Evolutionary conservation across 2,888 invertebrate genomes (phyloP).

Genomic region (Microplitis deprimator): DNA sequence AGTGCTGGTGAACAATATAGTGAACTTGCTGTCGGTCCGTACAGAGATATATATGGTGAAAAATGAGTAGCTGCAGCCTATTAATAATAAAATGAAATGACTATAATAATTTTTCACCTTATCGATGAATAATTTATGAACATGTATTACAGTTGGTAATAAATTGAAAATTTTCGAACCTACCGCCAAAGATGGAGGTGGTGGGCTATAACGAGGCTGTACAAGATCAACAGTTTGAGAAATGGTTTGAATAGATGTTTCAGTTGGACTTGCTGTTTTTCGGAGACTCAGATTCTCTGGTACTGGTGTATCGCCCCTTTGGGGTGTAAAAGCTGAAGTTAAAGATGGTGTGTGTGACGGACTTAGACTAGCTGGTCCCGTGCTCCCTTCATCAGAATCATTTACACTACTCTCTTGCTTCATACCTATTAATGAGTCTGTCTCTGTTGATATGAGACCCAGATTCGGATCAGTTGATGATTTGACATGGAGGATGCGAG

Average conservation of each 20-base stretch:
- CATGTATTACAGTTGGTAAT: background rate
- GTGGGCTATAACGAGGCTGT: constrained; percentile 65
- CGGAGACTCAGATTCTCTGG: constrained; percentile 89
- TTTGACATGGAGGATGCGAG: constrained; percentile 32
- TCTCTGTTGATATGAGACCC: constrained; percentile 13
- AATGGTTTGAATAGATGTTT: constrained; percentile 60
- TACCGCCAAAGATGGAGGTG: constrained; percentile 64
- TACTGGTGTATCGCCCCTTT: constrained; percentile 72
- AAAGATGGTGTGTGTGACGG: constrained; percentile 65
- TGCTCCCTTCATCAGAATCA: constrained; percentile 67
- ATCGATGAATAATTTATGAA: constrained; percentile 28
- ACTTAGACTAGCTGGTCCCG: constrained; percentile 64
- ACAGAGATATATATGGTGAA: constrained; percentile 65
- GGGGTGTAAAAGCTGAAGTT: constrained; percentile 63
- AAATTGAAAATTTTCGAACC: constrained; percentile 31
- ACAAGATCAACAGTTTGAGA: constrained; percentile 64
- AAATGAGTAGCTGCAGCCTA: constrained; percentile 66
- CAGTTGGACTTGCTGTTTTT: constrained; percentile 73
- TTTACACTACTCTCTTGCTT: constrained; percentile 63
- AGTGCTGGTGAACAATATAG: constrained; percentile 64
- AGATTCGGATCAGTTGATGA: constrained; percentile 31
- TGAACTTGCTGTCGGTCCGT: constrained; percentile 67
- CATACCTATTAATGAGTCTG: constrained; percentile 47
- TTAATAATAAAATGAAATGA: background rate
- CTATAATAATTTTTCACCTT: too few relatives aligned